Evolutionary conservation across 2,888 invertebrate species (phyloP), one percentile per base, ranked within the genome.

Genomic region (Dimorphilus gyrociliatus): DNA sequence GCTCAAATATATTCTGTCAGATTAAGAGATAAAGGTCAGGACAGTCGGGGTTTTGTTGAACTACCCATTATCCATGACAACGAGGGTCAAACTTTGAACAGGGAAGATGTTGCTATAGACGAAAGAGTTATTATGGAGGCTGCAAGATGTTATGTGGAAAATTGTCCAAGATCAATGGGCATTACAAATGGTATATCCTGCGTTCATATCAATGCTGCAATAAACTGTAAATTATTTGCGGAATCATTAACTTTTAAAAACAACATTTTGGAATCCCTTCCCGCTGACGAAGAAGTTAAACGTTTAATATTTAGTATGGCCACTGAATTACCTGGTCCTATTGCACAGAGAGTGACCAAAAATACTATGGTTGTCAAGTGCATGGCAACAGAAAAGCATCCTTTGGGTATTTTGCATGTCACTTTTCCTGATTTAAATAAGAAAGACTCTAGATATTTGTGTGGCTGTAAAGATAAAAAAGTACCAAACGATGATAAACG

Each of bases 31-130:
- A 69, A 72, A 39, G 74, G 75, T 0, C 72, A 74, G 1, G 75
- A 77, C 37, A 72, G 73, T 32, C 64, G 80, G 23, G 78, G 75
- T 16, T 80, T 81, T 56, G 79, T 80, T 2, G 75, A 75, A 44
- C 45, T 65, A 3, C 62, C 63, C 1, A 39, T 58, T 4, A 54
- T 59, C 19, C 57, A 55, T 26, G 56, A 58, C 37, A 33, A 54
- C 16, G 55, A 56, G 34, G 55, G 57, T 16, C 53, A 57, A 37
- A 54, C 55, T 12, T 50, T 55, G 2, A 41, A 49, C 14, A 42
- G 46, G 28, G 51, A 52, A n/a, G 55, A 53, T 31, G 42, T 47
- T 1, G 38, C 42, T 15, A n/a, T n/a, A n/a, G n/a, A n/a, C n/a
- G n/a, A n/a, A n/a, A n/a, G n/a, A n/a, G 44, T 54, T 17, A 46